Conservation (phyloP, 2,113 vertebrate genomes). For the Sapajus apella region DNA sequence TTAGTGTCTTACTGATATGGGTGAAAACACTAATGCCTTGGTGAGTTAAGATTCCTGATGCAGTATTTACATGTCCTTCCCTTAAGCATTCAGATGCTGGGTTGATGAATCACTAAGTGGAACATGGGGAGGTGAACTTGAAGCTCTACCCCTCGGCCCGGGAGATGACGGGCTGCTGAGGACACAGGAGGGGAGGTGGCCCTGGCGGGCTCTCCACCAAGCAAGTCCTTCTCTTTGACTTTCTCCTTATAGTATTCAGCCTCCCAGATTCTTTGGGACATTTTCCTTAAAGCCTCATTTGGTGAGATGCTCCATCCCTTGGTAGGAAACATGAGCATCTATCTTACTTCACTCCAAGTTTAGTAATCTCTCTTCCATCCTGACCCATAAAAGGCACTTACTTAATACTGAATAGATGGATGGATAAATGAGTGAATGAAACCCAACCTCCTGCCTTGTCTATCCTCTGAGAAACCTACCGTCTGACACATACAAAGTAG, state of each 20-base stretch:
- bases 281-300: background rate
- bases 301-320: background rate
- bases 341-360: background rate
- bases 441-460: background rate
- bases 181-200: conserved; percentile 45
- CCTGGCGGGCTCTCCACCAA: no score
- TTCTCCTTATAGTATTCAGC: background rate
- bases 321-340: background rate
- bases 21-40: conserved; percentile 61
- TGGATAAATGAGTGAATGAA: background rate
- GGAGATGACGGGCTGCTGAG: conserved; percentile 80
- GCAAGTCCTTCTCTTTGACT: background rate
- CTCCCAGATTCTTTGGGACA: background rate
- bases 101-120: conserved; percentile 67
- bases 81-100: conserved; percentile 62
- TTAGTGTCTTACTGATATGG: conserved; percentile 55
- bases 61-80: conserved; percentile 73
- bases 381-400: background rate
- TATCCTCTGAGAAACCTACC: background rate
- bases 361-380: background rate
- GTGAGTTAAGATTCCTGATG: conserved; percentile 68
- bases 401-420: background rate
- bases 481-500: background rate
- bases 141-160: conserved; percentile 76
- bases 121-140: conserved; percentile 67